Base-by-base conservation (phyloP, 2,888 invertebrate species). In the Dendrolimus pini region DNA sequence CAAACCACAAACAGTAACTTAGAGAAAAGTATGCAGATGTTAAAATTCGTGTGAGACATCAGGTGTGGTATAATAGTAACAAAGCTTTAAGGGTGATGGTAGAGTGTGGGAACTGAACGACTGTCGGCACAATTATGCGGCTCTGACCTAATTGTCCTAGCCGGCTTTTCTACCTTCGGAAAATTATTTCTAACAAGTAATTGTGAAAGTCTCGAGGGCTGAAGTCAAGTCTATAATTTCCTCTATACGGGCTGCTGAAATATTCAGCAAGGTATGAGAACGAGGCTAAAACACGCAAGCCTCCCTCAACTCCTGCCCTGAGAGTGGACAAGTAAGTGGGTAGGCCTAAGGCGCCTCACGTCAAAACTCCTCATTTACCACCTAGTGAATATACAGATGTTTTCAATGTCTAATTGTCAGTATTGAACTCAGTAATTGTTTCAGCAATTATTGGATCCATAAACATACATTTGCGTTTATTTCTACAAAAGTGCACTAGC, bases 251-350 rank as follows among this genome's bases (percentile, higher is more conserved):
- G 67, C 76, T 78, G 74, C 77, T 89, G 67, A 85, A 90, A 86
- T 89, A 88, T 89, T 89, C 82, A 89, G 75, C 66, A 65, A 65
- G 68, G 70, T 67, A 74, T 86, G 84, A 74, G 87, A 85, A 85
- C 73, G 63, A 70, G 69, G 59, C 70, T 66, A 72, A 69, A 71
- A 67, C 71, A 70, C 63, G 70, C 77, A 74, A 75, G 66, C 71
- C 72, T 69, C 56, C 63, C 57, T 61, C 60, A 63, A 62, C 59
- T 61, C 58, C 64, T 56, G 57, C 59, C 62, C 63, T 65, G 63
- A 61, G 65, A 68, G 59, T 63, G 62, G 68, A 69, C 75, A 71
- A 68, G 69, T 68, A 71, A 68, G 69, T 68, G 71, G 62, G 67
- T 59, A 65, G 61, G 58, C 59, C 59, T 60, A 62, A 60, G 55